Conservation (phyloP, 1,140 invertebrate genomes). For the Triops longicaudatus region DNA sequence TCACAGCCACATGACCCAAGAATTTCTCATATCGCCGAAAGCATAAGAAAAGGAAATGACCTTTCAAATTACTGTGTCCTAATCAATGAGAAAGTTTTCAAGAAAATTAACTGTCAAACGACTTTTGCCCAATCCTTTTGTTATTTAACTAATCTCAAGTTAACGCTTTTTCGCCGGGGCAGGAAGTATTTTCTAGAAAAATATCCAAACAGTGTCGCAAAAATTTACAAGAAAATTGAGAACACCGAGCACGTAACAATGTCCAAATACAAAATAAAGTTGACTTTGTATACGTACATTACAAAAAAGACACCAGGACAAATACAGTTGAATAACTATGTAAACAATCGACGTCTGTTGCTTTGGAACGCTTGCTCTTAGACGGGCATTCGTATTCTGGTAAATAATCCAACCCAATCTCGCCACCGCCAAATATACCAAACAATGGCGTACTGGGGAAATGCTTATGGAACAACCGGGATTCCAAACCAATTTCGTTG, state of each 20-base stretch:
- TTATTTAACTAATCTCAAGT: too few relatives aligned
- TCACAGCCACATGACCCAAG: too few relatives aligned
- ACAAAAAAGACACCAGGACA: background rate
- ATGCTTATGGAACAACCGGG: slow-evolving; percentile 46
- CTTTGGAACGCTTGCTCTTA: background rate
- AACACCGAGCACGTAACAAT: background rate
- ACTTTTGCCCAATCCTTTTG: too few relatives aligned
- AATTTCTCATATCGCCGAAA: too few relatives aligned
- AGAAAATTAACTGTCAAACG: too few relatives aligned
- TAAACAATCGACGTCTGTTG: background rate
- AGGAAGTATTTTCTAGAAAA: too few relatives aligned
- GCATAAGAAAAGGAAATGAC: too few relatives aligned
- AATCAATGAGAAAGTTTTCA: too few relatives aligned
- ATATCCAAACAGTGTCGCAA: too few relatives aligned
- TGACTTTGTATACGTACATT: background rate
- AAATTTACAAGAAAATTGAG: too few relatives aligned
- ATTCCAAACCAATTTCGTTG: slow-evolving; percentile 44
- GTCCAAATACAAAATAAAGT: background rate
- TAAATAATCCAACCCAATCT: slow-evolving; percentile 44
- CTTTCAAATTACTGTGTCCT: too few relatives aligned
- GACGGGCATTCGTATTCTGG: slow-evolving; percentile 27
- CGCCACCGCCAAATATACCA: slow-evolving; percentile 52
- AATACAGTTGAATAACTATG: background rate
- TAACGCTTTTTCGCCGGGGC: too few relatives aligned
- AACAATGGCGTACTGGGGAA: slow-evolving; percentile 50